Evolutionary conservation across 2,888 invertebrate species (phyloP).

Genomic region (Poecilus cupreus): DNA sequence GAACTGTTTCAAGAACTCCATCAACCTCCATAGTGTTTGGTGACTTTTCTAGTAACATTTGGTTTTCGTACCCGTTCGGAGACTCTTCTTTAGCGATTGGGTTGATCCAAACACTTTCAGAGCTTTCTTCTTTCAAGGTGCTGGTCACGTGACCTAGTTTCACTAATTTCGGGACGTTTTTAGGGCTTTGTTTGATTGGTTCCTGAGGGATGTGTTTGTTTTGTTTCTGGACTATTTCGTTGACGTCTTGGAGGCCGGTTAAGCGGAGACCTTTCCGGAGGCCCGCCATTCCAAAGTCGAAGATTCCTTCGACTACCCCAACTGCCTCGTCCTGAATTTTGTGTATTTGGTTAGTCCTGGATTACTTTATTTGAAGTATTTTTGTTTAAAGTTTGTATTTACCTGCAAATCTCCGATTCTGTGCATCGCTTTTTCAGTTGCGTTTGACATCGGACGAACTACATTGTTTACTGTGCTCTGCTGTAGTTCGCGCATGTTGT

Average conservation of each 20-base stretch:
- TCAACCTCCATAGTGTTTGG: constrained; percentile 41
- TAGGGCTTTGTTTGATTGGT: constrained; percentile 38
- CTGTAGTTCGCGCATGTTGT: constrained; percentile 76
- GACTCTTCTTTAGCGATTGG: constrained; percentile 67
- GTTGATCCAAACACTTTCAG: constrained; percentile 70
- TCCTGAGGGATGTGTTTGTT: constrained; percentile 3
- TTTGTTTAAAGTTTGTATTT: constrained; percentile 63
- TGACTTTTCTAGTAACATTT: constrained; percentile 67
- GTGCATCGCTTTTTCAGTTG: constrained; percentile 76
- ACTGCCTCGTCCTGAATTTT: constrained; percentile 78
- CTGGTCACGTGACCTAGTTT: constrained; percentile 51
- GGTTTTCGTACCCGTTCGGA: constrained; percentile 67
- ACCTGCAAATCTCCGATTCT: constrained; percentile 81
- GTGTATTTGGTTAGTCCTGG: neutral
- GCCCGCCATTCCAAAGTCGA: constrained; percentile 79
- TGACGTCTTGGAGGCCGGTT: constrained; percentile 77
- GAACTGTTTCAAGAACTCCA: constrained; percentile 35
- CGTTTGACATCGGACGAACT: constrained; percentile 67
- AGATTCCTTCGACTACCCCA: constrained; percentile 78
- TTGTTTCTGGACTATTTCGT: constrained; percentile 51
- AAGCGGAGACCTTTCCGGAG: constrained; percentile 77
- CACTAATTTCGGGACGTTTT: constrained; percentile 44
- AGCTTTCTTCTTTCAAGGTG: constrained; percentile 62
- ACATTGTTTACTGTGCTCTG: constrained; percentile 71
- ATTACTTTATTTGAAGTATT: neutral